These are phyloP conservation scores for Andrena minutula DNA, from an alignment of 2,888 invertebrate genomes.

Conservation along the genomic window DNA sequence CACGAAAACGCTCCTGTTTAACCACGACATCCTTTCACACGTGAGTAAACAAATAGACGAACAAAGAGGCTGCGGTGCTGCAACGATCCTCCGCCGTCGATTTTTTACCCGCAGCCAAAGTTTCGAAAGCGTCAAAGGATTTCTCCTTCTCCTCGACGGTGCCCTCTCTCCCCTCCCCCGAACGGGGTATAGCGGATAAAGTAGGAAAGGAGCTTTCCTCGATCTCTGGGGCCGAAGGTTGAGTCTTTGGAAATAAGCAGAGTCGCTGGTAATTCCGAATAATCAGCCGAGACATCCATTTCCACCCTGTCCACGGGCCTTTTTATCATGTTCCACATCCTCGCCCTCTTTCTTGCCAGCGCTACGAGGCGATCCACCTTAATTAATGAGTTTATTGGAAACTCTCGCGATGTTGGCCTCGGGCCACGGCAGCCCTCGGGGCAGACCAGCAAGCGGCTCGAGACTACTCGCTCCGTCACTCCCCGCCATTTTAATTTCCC, in stretches of 20 bases:
- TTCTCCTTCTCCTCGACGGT: not conserved
- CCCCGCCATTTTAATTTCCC: slow-evolving; percentile 84
- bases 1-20: slow-evolving; percentile 72
- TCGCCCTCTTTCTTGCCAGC: slow-evolving; percentile 48
- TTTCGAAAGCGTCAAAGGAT: not conserved
- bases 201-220: not conserved
- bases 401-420: slow-evolving; percentile 78
- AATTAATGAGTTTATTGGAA: slow-evolving; percentile 84
- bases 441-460: slow-evolving; percentile 48
- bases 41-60: slow-evolving; percentile 74
- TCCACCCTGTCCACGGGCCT: slow-evolving; percentile 22
- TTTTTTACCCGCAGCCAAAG: slow-evolving; percentile 8
- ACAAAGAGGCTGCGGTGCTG: slow-evolving; percentile 57
- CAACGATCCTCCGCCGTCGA: slow-evolving; percentile 33
- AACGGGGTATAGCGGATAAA: not conserved
- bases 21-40: slow-evolving; percentile 77
- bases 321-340: slow-evolving; percentile 57
- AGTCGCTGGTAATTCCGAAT: slow-evolving; percentile 39
- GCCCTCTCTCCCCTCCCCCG: no score
- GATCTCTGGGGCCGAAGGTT: no score
- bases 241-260: slow-evolving; percentile 10
- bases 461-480: slow-evolving; percentile 78
- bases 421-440: slow-evolving; percentile 64
- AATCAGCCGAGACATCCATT: slow-evolving; percentile 53
- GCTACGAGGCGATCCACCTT: slow-evolving; percentile 77